Base-by-base conservation (phyloP, 1,140 invertebrate species). In the Drosophila nannoptera region DNA sequence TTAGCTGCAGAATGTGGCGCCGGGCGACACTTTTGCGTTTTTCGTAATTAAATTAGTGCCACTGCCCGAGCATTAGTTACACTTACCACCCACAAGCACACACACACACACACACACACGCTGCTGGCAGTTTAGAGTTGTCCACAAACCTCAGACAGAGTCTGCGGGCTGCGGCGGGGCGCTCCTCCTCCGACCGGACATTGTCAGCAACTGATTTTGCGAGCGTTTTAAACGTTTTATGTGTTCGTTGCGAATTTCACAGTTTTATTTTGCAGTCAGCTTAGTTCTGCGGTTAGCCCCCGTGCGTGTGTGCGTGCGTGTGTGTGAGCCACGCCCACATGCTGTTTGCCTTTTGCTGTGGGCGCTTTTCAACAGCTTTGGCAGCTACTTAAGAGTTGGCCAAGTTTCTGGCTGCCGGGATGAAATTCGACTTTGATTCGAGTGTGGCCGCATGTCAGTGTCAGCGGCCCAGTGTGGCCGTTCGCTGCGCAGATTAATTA, bases 21-120 rank as follows among this genome's bases (percentile, higher is more conserved):
- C 29, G 58, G 71, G 81, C 81, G 81, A 86, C 81, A 86, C 81
- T 86, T 84, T 86, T 86, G 82, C 81, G 82, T 86, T 86, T 84
- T 87, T 77, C 77, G 82, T 86, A 86, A 86, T 86, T 86, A 87
- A 86, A 86, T 86, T 86, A 86, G 81, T 86, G 81, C 81, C 77
- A 82, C 72, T 73, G 80, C 75, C 55, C 73, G 77, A 80, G 77
- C 81, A 86, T 86, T 86, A 86, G 82, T 84, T 86, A 84, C 81
- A 84, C 62, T 84, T 78, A 61, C 54, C 72, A 62, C 53, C 43
- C 59, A 35, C 46, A 33, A 38, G 38, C 42, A 61, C 49, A 59
- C 32, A 61, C 60, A 55, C 46, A 35, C 38, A 42, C 16, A 48
- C 9, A 36, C 32, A 16, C 46, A 35, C 62, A 31, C 48, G 29